A percentile compares a stretch with the other conserved stretches of the same genome.
Conservation (phyloP, 2,888 invertebrate species). For the Dynastes grantii region DNA sequence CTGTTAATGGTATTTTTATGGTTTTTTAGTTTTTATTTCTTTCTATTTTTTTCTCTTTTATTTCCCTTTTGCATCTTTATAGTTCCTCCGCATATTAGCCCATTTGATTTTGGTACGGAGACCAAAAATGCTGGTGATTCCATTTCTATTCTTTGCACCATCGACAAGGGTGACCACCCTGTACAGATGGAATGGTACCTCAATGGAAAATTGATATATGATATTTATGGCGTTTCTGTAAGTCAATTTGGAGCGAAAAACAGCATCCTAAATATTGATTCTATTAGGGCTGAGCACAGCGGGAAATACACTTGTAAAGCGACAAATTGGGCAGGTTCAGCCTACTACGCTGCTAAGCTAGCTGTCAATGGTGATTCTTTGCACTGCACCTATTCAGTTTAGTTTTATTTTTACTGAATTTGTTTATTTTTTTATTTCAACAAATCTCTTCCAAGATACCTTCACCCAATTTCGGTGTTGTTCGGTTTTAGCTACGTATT, state of each 20-base stretch:
- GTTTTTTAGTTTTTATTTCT: too few relatives aligned
- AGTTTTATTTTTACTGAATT: neutral
- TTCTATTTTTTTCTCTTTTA: too few relatives aligned
- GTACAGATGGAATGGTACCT: constrained; percentile 80
- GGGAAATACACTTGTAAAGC: constrained; percentile 80
- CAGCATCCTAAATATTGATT: constrained; percentile 76
- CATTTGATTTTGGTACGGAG: constrained; percentile 78
- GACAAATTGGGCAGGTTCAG: constrained; percentile 72
- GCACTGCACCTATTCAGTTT: constrained; percentile 18
- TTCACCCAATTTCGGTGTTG: too few relatives aligned
- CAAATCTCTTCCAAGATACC: too few relatives aligned
- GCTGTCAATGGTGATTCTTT: constrained; percentile 71
- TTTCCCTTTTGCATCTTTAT: constrained; percentile 50
- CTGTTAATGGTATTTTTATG: constrained; percentile 79
- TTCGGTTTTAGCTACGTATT: too few relatives aligned
- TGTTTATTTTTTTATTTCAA: neutral
- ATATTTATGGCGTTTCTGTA: constrained; percentile 72
- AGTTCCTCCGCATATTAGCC: constrained; percentile 81
- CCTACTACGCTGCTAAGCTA: constrained; percentile 62
- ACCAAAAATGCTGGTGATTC: constrained; percentile 79
- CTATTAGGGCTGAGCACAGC: constrained; percentile 75
- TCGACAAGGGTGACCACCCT: constrained; percentile 85
- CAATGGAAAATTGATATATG: constrained; percentile 70
- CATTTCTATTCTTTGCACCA: constrained; percentile 81
- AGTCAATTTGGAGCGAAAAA: constrained; percentile 74